Conservation (phyloP, 1,140 invertebrate species). For the Pachyrhynchus sulphureomaculatus region DNA sequence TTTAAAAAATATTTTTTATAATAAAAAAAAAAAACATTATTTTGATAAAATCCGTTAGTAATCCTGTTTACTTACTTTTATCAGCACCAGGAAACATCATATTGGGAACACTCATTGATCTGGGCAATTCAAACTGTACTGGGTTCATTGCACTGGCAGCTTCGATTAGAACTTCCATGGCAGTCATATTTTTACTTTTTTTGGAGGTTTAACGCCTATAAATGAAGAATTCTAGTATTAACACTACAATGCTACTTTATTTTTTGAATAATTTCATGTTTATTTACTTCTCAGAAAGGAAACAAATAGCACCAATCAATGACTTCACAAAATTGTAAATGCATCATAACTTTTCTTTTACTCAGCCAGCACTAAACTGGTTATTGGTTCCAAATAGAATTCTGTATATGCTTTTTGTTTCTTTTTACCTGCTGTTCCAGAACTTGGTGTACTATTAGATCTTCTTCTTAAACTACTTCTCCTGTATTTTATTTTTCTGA, state of each 20-base stretch:
- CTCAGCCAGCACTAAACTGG: too few relatives aligned
- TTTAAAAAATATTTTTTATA: too few relatives aligned
- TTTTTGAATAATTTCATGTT: too few relatives aligned
- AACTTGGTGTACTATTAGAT: conserved; percentile 28
- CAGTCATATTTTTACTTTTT: conserved; percentile 56
- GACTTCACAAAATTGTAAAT: too few relatives aligned
- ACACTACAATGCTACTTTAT: too few relatives aligned
- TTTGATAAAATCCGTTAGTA: too few relatives aligned
- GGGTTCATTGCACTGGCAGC: conserved; percentile 84
- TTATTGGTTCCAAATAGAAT: background rate
- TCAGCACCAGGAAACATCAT: conserved; percentile 81
- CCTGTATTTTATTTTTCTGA: conserved; percentile 43
- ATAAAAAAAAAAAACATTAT: too few relatives aligned
- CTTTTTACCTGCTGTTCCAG: background rate
- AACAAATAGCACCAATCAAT: too few relatives aligned
- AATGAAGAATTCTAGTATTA: background rate
- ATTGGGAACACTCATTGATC: conserved; percentile 70
- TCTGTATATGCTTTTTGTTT: too few relatives aligned
- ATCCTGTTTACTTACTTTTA: conserved; percentile 58
- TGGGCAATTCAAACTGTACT: conserved; percentile 82
- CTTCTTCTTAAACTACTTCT: conserved; percentile 27
- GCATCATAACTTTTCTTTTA: too few relatives aligned
- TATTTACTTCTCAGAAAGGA: background rate
- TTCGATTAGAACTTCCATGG: conserved; percentile 74
- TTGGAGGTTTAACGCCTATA: conserved; percentile 31